A percentile compares a stretch with the other conserved stretches of the same genome.
These are phyloP conservation scores for Acrocyrtus sp. DNA, from an alignment of 2,888 invertebrate species.

Conservation along the genomic window DNA sequence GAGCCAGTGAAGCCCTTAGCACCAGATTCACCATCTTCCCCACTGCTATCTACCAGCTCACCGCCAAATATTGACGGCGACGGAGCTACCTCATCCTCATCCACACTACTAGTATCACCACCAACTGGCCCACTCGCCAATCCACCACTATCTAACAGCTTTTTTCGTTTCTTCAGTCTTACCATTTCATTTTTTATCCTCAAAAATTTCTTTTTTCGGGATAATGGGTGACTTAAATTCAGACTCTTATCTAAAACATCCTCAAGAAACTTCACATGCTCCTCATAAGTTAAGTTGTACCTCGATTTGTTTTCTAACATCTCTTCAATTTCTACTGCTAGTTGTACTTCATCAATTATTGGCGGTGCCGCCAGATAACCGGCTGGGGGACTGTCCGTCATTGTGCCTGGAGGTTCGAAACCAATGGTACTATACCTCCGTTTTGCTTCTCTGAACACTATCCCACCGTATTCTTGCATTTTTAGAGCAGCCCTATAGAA, in stretches of 20 bases:
- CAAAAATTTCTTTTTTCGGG: conserved; percentile 72
- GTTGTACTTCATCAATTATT: conserved; percentile 67
- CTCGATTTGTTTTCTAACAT: conserved; percentile 65
- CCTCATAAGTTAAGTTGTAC: conserved; percentile 66
- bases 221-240: conserved; percentile 71
- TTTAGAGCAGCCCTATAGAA: conserved; percentile 91
- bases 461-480: conserved; percentile 86
- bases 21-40: conserved; percentile 31
- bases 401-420: conserved; percentile 68
- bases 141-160: neutral
- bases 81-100: conserved; percentile 23
- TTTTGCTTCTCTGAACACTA: conserved; percentile 81
- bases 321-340: conserved; percentile 63
- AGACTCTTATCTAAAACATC: conserved; percentile 74
- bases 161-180: conserved; percentile 22
- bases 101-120: conserved; percentile 27
- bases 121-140: conserved; percentile 1
- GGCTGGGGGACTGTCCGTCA: conserved; percentile 64
- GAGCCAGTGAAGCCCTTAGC: neutral
- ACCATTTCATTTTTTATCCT: conserved; percentile 62
- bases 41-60: conserved; percentile 17
- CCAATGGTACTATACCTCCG: conserved; percentile 77
- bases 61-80: conserved; percentile 14
- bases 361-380: conserved; percentile 59
- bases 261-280: conserved; percentile 70